These are phyloP conservation scores for Ctenomys sociabilis DNA, from an alignment of 2,113 vertebrate species.

Conservation along the genomic window DNA sequence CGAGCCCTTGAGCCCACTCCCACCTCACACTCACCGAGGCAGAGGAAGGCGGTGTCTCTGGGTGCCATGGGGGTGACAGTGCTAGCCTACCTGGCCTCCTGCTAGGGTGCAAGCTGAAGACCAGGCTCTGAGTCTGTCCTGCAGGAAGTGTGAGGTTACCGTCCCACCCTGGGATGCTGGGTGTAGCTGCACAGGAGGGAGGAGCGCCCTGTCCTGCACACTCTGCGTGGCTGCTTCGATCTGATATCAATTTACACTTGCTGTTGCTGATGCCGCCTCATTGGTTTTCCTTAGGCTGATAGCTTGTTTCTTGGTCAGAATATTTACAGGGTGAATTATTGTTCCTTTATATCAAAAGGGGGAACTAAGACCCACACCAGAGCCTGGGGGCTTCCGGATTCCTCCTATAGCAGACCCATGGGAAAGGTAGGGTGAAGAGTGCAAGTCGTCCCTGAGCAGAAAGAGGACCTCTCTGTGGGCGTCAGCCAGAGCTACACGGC, in stretches of 20 bases:
- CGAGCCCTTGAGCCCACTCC: background rate
- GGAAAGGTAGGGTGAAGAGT: background rate
- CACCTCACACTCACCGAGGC: background rate
- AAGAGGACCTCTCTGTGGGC: background rate
- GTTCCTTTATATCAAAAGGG: background rate
- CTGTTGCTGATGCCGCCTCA: no score
- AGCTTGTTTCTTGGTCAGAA: no score
- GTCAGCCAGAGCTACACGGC: background rate
- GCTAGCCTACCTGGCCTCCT: background rate
- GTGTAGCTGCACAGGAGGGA: background rate
- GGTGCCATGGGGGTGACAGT: background rate
- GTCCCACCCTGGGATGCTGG: background rate
- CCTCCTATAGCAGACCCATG: background rate
- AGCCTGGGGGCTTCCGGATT: background rate
- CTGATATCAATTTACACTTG: no score
- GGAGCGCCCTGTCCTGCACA: background rate
- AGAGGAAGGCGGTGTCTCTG: background rate
- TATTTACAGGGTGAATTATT: no score
- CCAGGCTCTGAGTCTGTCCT: background rate
- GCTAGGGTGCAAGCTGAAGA: background rate
- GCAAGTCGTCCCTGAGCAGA: background rate
- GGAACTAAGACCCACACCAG: background rate
- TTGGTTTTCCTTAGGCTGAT: no score
- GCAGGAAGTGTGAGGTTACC: background rate
- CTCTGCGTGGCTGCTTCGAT: background rate